Base-by-base conservation (phyloP, 1,140 invertebrate genomes). In the Drosophila nikananu region DNA sequence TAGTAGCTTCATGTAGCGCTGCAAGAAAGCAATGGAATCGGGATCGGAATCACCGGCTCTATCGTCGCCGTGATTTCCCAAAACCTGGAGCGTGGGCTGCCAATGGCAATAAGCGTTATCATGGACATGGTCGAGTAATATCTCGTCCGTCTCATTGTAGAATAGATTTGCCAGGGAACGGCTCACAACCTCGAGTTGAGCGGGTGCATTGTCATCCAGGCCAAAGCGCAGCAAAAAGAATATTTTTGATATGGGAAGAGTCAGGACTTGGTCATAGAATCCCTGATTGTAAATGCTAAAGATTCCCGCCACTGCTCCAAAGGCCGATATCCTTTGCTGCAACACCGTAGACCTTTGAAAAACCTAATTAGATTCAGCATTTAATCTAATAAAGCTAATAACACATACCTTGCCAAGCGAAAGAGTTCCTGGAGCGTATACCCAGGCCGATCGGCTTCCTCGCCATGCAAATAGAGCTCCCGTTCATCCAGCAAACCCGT, bases 381-480 rank as follows among this genome's bases (percentile, higher is more conserved):
- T 4, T 21, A 13, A 12, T 19, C 4, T 3, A 25, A 8, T 1
- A 12, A 2, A 19, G 4, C 21, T 7, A 0, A n/a, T 0, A 2
- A n/a, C 7, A 12, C 42, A 0, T 32, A 92, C 91, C 92, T 81
- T 17, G 92, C 92, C 5, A 98, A 92, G 76, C 97, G 95, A 83
- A 98, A 95, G 0, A 99, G 93, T 94, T 99, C 98, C 80, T 96
- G 96, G 3, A 99, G 86, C 3, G 97, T 96, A 91, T 99, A 99
- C 1, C 98, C 98, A 19, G 98, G 96, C 83, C 97, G 95, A 80
- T 97, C 96, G 25, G 97, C 96, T 93, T 99, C 98, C 81, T 98
- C 96, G 2, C 97, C 98, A 93, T 99, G 98, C 93, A 98, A 97
- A 94, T 98, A 97, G 8, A 99, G 94, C 51, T 95, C 96, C 60